phyloP scores from a whole-genome alignment of 2,888 invertebrate genomes.

The Pachydiplax longipennis region DNA sequence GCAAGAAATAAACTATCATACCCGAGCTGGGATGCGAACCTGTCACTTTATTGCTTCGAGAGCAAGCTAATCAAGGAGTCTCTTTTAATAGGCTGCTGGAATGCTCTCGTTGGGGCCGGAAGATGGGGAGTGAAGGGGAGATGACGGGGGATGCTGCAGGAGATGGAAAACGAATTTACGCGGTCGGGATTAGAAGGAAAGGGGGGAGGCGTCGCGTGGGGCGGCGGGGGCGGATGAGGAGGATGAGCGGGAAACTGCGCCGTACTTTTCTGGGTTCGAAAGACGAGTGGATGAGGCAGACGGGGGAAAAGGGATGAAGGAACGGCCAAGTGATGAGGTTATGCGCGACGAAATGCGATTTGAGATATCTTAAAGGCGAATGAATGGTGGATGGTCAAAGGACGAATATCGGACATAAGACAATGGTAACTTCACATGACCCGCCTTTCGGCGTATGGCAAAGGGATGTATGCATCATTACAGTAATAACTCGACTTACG shows the following conservation, averaged over 20 bases:
- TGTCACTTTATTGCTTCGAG: background rate
- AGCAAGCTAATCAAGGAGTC: background rate
- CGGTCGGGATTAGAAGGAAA: conserved; percentile 10
- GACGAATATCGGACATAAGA: no score
- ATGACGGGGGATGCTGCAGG: background rate
- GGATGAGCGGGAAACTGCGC: background rate
- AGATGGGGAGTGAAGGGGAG: background rate
- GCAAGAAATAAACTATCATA: background rate
- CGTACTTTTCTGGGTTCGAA: background rate
- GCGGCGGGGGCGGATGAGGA: background rate
- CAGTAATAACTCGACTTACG: no score
- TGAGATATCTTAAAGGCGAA: background rate
- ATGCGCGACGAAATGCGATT: background rate
- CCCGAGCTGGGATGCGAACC: background rate
- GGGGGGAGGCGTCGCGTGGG: background rate
- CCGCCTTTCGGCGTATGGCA: no score
- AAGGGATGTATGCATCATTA: no score
- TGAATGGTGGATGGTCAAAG: no score
- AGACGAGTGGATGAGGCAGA: background rate
- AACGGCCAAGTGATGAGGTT: background rate
- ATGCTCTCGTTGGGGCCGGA: background rate
- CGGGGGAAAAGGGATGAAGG: background rate
- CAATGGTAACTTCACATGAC: no score
- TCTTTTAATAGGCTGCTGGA: background rate
- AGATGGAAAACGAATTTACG: conserved; percentile 20